Percentiles rank a stretch among this genome's conserved stretches.
Conservation (phyloP, 2,888 invertebrate genomes). For the Linnaemya vulpina region DNA sequence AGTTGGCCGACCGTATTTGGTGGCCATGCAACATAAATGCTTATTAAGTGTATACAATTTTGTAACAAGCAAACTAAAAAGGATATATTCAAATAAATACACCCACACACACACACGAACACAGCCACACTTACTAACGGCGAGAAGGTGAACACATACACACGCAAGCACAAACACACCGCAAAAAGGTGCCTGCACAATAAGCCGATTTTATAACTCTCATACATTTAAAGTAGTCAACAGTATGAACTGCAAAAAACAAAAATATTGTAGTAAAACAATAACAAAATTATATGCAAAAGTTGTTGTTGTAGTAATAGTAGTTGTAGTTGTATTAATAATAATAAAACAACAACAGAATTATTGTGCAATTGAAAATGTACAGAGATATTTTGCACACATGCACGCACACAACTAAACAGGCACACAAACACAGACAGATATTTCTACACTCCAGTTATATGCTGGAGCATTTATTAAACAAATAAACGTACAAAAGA, state of each 20-base stretch:
- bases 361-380: constrained; percentile 62
- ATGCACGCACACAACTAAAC: neutral
- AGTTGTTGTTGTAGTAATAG: constrained; percentile 15
- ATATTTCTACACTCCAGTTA: constrained; percentile 19
- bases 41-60: constrained; percentile 57
- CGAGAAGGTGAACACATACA: neutral
- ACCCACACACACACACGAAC: neutral
- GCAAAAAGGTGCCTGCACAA: constrained; percentile 35
- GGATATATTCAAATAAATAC: neutral
- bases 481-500: constrained; percentile 52
- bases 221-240: constrained; percentile 30
- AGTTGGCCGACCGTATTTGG: constrained; percentile 55
- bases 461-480: constrained; percentile 45
- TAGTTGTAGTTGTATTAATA: constrained; percentile 9
- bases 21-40: constrained; percentile 63
- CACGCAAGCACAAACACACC: neutral
- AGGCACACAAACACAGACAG: constrained; percentile 5
- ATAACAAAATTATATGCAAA: constrained; percentile 24
- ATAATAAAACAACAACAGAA: constrained; percentile 48
- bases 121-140: neutral
- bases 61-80: constrained; percentile 27
- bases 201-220: constrained; percentile 66
- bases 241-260: constrained; percentile 4
- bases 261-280: constrained; percentile 33
- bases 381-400: constrained; percentile 31